Evolutionary conservation across 2,888 invertebrate species (phyloP), one percentile per base, ranked within the genome.

Genomic region (Portevinia maculata): DNA sequence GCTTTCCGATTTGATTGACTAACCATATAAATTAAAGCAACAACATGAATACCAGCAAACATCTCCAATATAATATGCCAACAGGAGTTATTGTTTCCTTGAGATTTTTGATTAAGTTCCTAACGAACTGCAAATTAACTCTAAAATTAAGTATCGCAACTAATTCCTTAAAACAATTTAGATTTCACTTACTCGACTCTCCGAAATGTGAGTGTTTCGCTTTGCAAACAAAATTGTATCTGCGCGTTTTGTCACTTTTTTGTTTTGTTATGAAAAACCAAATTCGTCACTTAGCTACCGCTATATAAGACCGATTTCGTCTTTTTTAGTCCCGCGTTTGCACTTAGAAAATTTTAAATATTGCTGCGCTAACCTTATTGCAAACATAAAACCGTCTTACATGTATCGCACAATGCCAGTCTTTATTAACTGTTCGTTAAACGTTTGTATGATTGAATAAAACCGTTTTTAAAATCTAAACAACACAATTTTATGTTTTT

Each of bases 261-360:
- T 55, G 9, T 28, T 17, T 24, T 9, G 11, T 3, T n/a, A 21
- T 9, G 9, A 55, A 37, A 9, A 37, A 17, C 9, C 30, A 32
- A 15, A 39, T 11, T 21, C 17, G n/a, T 15, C 37, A 46, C 55
- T n/a, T 28, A 62, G 44, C 34, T 67, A 59, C 44, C 62, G 78
- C 70, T 76, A 76, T 50, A 70, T 65, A 24, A 81, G 44, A 44
- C 64, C 52, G 30, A 71, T 57, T 71, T 83, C 78, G 67, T 78
- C 78, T 71, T 83, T 83, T 78, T 60, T 83, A 76, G 81, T 83
- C 71, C 76, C 71, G 48, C 65, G 65, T 32, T 83, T 83, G 48
- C 59, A 76, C 70, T 76, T 81, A 39, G 39, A 41, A 64, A 65
- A 64, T 76, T 50, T 70, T 39, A 71, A 48, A 71, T 55, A 60